These are phyloP conservation scores for Blennius ocellaris DNA, from an alignment of 2,113 vertebrate genomes.

Conservation along the genomic window DNA sequence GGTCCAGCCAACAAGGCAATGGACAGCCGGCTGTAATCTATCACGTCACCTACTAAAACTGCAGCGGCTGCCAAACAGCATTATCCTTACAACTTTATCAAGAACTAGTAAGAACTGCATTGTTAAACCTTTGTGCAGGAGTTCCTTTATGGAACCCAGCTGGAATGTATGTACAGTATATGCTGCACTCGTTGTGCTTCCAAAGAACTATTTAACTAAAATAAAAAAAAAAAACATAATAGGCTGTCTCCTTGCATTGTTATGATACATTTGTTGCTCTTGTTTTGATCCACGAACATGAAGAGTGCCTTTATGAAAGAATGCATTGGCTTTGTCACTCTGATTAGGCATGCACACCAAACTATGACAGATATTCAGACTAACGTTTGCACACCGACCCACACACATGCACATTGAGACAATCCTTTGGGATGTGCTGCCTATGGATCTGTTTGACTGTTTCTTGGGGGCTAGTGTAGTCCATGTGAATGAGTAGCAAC, in stretches of 20 bases:
- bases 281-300: constrained; percentile 54
- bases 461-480: constrained; percentile 57
- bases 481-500: constrained; percentile 70
- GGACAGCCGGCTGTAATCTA: constrained; percentile 14
- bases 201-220: constrained; percentile 50
- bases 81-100: constrained; percentile 30
- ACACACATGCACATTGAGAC: constrained; percentile 23
- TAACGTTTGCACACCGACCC: constrained; percentile 26
- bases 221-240: constrained; percentile 16
- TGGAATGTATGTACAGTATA: constrained; percentile 22
- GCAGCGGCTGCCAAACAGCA: constrained; percentile 16
- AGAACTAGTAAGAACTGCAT: constrained; percentile 19
- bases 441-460: constrained; percentile 74
- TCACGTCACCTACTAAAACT: constrained; percentile 35
- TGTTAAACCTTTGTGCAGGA: constrained; percentile 5
- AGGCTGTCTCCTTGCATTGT: constrained; percentile 33
- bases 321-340: constrained; percentile 51
- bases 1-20: constrained; percentile 16
- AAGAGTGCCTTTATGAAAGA: constrained; percentile 31
- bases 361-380: constrained; percentile 9
- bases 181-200: constrained; percentile 43
- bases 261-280: constrained; percentile 42
- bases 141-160: background rate
- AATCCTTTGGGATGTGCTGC: constrained; percentile 60
- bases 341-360: constrained; percentile 44